These are phyloP conservation scores for Timema podura DNA, from an alignment of 2,888 invertebrate genomes.

Conservation along the genomic window DNA sequence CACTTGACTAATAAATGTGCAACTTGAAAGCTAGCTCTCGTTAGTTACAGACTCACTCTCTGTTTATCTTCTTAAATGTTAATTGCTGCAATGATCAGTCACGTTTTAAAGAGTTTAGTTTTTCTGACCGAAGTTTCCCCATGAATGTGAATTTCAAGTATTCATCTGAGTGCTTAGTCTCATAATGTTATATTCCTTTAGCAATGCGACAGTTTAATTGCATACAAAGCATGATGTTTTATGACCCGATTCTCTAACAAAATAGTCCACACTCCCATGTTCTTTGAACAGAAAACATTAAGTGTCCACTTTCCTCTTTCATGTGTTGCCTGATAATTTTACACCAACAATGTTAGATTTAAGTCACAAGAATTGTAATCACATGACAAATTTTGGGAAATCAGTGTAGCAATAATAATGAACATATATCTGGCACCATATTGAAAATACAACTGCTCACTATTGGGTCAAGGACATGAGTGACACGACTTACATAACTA, in stretches of 20 bases:
- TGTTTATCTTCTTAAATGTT: not conserved
- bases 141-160: not conserved
- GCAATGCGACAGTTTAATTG: not conserved
- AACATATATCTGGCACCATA: no score
- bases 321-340: not conserved
- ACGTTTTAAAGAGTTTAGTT: slow-evolving; percentile 7
- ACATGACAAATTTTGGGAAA: not conserved
- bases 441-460: no score
- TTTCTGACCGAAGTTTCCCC: slow-evolving; percentile 3
- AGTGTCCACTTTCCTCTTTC: slow-evolving; percentile 1
- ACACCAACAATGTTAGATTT: not conserved
- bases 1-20: not conserved
- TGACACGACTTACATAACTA: no score
- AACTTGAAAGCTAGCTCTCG: not conserved
- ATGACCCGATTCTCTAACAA: not conserved
- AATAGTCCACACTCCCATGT: not conserved
- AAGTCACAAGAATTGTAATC: slow-evolving; percentile 1
- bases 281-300: not conserved
- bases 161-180: not conserved
- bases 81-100: not conserved
- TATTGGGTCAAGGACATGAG: no score
- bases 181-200: not conserved
- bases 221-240: not conserved
- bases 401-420: not conserved
- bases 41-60: no score